Percentiles rank a stretch among this genome's conserved stretches.
Evolutionary conservation across 2,888 invertebrate genomes (phyloP).

Genomic region (Amorpha juglandis): DNA sequence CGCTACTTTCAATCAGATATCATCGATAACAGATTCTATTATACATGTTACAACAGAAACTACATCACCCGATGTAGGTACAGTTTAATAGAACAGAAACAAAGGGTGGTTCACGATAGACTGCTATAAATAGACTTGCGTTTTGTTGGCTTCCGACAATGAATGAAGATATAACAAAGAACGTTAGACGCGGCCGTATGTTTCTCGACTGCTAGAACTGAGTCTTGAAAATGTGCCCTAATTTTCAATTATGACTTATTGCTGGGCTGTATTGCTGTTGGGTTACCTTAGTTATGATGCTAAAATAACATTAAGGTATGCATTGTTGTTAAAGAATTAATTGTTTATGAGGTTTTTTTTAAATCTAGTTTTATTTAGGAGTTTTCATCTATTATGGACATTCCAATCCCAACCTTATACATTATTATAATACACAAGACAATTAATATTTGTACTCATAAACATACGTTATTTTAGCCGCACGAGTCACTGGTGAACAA

Average conservation of each 20-base stretch:
- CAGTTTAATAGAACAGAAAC: slow-evolving; percentile 26
- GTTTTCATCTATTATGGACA: no score
- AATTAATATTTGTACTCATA: no score
- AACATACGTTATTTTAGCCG: no score
- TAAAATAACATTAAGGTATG: no score
- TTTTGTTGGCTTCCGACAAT: slow-evolving; percentile 29
- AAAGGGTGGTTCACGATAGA: slow-evolving; percentile 24
- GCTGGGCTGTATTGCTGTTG: not conserved
- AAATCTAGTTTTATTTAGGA: no score
- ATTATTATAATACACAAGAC: no score
- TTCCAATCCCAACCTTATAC: no score
- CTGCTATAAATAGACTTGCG: slow-evolving; percentile 28
- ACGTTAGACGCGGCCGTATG: slow-evolving; percentile 15
- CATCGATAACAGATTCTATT: not conserved
- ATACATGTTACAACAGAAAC: slow-evolving; percentile 1
- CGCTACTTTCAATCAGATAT: not conserved
- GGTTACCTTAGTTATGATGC: no score
- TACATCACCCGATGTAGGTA: slow-evolving; percentile 10
- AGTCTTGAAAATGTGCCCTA: slow-evolving; percentile 2
- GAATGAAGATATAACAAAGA: slow-evolving; percentile 28
- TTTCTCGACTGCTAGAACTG: not conserved
- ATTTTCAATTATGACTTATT: not conserved
- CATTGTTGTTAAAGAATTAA: no score
- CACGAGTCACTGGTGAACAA: no score
- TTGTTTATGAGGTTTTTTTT: no score